Percentiles rank a stretch among this genome's conserved stretches.
Evolutionary conservation across 2,797 vertebrate species (phyloP).

Genomic region (Moxostoma hubbsi): DNA sequence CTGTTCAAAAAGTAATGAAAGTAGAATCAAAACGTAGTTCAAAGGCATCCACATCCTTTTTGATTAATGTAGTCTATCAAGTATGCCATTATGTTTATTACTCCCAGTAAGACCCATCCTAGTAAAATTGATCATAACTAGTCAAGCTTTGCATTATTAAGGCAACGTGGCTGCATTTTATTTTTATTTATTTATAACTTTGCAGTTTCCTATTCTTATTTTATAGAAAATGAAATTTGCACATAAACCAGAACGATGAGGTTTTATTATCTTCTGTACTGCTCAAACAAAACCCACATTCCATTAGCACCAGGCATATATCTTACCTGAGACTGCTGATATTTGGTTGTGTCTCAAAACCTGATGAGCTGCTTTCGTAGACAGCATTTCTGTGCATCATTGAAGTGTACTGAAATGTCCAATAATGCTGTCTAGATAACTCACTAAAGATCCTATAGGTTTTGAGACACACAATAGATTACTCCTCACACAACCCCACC

Average conservation of each 20-base stretch:
- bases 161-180: not conserved
- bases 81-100: not conserved
- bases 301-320: not conserved
- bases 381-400: too few species aligned
- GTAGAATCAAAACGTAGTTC: not conserved
- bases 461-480: not conserved
- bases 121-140: not conserved
- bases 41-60: not conserved
- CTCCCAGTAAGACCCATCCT: not conserved
- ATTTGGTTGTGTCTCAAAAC: not conserved
- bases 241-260: slow-evolving; percentile 47
- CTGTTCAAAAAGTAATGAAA: too few species aligned
- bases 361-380: not conserved
- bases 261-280: slow-evolving; percentile 55
- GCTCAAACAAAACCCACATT: slow-evolving; percentile 54
- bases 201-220: not conserved
- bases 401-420: not conserved
- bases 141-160: not conserved
- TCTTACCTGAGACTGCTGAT: not conserved
- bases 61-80: too few species aligned
- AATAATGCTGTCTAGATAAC: not conserved
- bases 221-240: slow-evolving; percentile 31
- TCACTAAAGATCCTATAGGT: not conserved
- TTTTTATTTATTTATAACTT: too few species aligned
- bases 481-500: not conserved